Evolutionary conservation across 2,113 vertebrate genomes (phyloP).

Genomic region (Muscicapa adusta): DNA sequence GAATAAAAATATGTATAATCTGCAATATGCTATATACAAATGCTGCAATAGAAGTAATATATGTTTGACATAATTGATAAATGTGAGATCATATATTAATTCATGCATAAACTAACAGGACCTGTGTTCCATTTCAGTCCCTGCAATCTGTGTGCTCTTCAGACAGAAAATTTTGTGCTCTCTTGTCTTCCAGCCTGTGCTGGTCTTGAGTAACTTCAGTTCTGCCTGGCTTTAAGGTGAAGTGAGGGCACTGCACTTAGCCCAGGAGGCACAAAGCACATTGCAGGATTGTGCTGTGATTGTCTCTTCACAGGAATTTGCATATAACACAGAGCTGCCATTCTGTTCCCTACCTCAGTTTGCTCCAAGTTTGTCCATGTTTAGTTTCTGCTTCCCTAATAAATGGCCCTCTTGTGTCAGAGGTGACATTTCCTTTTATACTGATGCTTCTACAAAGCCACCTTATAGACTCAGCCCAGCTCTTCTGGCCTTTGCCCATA

Average conservation of each 20-base stretch:
- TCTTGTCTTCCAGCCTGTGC: neutral
- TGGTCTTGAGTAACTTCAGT: neutral
- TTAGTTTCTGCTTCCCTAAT: neutral
- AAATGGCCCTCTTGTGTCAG: neutral
- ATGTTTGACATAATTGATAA: constrained; percentile 24
- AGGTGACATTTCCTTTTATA: constrained; percentile 4
- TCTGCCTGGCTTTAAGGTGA: neutral
- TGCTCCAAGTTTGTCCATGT: neutral
- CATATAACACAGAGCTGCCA: neutral
- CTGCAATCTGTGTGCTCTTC: neutral
- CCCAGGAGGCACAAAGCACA: neutral
- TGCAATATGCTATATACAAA: constrained; percentile 27
- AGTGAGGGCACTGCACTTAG: neutral
- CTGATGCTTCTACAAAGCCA: neutral
- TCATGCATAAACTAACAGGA: neutral
- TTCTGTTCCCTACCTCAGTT: neutral
- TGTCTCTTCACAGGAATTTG: neutral
- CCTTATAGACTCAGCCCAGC: neutral
- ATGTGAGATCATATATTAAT: neutral
- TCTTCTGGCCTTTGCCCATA: constrained; percentile 17
- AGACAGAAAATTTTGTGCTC: neutral
- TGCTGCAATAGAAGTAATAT: neutral
- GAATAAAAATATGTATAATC: constrained; percentile 4
- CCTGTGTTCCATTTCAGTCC: neutral
- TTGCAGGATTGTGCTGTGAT: neutral